These are phyloP conservation scores for Phortica variegata DNA, from an alignment of 1,140 invertebrate species.

Conservation along the genomic window DNA sequence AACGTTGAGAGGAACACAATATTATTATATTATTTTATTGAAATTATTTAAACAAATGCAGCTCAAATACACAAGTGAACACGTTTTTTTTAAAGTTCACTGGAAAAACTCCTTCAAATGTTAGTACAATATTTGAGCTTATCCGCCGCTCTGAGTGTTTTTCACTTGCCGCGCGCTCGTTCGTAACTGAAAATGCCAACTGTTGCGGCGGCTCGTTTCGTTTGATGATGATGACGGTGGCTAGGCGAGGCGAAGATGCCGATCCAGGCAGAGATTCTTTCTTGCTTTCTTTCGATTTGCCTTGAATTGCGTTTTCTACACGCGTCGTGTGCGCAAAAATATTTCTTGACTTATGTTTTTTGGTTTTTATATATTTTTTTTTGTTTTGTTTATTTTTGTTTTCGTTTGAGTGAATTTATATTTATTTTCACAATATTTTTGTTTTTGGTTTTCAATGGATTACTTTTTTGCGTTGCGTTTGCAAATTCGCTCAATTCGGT, in stretches of 20 bases:
- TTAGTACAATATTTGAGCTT: conserved; percentile 5
- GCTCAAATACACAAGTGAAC: conserved; percentile 8
- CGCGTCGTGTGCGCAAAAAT: conserved; percentile 1
- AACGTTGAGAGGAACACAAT: no score
- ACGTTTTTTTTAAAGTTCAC: neutral
- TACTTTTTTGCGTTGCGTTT: conserved; percentile 32
- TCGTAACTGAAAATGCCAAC: conserved; percentile 2
- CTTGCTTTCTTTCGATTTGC: neutral
- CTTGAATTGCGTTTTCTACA: neutral
- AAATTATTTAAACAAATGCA: conserved; percentile 10
- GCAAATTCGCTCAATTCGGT: no score
- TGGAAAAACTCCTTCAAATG: neutral
- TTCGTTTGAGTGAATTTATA: conserved; percentile 2
- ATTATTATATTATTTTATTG: neutral
- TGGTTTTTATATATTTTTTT: conserved; percentile 2
- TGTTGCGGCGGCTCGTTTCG: conserved; percentile 15
- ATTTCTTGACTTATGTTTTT: conserved; percentile 2
- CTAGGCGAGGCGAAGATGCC: conserved; percentile 7
- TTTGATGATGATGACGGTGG: conserved; percentile 5
- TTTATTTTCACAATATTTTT: conserved; percentile 13
- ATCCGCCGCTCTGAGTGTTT: neutral
- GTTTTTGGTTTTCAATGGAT: conserved; percentile 13
- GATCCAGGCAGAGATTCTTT: neutral
- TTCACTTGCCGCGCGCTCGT: neutral
- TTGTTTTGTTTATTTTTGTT: neutral